Evolutionary conservation across 2,888 invertebrate genomes (phyloP).

Genomic region (Rhagium mordax): DNA sequence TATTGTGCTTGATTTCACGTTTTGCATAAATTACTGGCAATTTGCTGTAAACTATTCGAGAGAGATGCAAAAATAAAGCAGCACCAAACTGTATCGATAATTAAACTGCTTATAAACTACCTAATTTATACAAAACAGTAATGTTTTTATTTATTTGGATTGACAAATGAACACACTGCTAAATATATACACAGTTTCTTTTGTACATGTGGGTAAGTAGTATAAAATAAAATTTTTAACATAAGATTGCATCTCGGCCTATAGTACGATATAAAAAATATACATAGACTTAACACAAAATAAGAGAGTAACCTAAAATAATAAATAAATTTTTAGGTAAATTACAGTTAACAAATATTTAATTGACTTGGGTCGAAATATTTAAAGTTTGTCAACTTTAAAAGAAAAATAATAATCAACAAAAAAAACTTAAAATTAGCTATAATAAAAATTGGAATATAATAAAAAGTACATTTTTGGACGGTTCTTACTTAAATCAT

Average conservation of each 20-base stretch:
- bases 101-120: not conserved
- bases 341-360: not conserved
- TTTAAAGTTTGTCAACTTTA: slow-evolving; percentile 14
- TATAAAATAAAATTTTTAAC: slow-evolving; percentile 22
- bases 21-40: not conserved
- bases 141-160: slow-evolving; percentile 8
- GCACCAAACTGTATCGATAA: not conserved
- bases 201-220: slow-evolving; percentile 18
- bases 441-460: slow-evolving; percentile 36
- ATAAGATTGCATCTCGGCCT: slow-evolving; percentile 52
- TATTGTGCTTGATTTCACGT: not conserved
- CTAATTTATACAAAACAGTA: not conserved
- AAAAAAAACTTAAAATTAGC: slow-evolving; percentile 42
- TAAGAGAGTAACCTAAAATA: not conserved
- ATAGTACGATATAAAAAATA: slow-evolving; percentile 41
- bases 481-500: slow-evolving; percentile 46
- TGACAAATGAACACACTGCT: slow-evolving; percentile 25
- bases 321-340: not conserved
- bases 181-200: slow-evolving; percentile 16
- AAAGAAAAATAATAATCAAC: slow-evolving; percentile 37
- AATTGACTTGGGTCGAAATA: not conserved
- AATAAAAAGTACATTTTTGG: slow-evolving; percentile 43
- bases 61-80: slow-evolving; percentile 11
- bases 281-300: slow-evolving; percentile 19
- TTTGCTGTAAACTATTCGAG: not conserved